Evolutionary conservation across 2,113 vertebrate species (phyloP), one percentile per base, ranked within the genome.

Genomic region (Corvus moneduloides): DNA sequence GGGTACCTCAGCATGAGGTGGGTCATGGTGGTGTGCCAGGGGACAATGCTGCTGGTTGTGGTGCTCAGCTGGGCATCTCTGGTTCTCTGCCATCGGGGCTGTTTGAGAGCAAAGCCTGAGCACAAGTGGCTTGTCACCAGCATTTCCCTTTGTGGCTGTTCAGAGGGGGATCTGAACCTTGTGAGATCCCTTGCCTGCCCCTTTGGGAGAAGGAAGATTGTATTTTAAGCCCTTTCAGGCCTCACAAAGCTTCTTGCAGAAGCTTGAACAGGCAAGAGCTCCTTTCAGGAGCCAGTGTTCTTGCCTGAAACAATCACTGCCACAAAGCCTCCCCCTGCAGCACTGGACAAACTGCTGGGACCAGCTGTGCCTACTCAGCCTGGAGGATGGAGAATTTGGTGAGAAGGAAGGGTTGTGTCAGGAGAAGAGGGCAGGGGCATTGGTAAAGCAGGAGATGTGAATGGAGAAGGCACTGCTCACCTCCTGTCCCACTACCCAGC

Each of bases 21-120:
- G 30, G 44, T 30, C 0, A 2, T 4, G 4, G 55, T 11, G 1
- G 0, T 44, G 43, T 28, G n/a, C 14, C 52, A 14, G 21, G 13
- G 58, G 37, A 28, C 48, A n/a, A 16, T 23, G 44, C 15, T 87
- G 32, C 35, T n/a, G 56, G 11, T 16, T 58, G 48, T 11, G 3
- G 21, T 14, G 7, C 72, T 73, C 30, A 62, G 30, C 23, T 52
- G 84, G 44, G 23, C 30, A 37, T 35, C 58, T 43, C 62, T 68
- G 56, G 14, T 23, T n/a, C 64, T 69, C 61, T 82, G 75, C 23
- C 9, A 3, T 5, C 11, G 11, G 9, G 5, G n/a, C 3, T 48
- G 35, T 61, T 55, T 33, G 39, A n/a, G 18, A 63, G 9, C 33
- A 86, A 95, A 59, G 11, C 75, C 69, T 67, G 32, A 37, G 16